These are phyloP conservation scores for Poecilia latipinna DNA, from an alignment of 2,113 vertebrate genomes.

Conservation along the genomic window DNA sequence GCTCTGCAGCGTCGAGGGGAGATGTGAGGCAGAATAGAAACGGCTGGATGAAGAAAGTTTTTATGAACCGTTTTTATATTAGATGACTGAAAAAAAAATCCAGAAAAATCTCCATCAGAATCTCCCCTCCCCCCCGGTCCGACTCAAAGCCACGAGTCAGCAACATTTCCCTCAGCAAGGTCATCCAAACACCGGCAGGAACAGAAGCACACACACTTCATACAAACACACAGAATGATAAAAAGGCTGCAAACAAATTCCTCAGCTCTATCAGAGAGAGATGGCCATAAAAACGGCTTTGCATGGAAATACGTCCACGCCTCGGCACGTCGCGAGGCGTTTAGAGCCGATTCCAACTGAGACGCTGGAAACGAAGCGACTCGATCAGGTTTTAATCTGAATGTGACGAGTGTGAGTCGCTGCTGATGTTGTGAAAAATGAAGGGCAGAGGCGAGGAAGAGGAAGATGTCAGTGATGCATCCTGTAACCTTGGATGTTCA, in stretches of 20 bases:
- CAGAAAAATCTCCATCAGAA: neutral
- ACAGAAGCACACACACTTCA: conserved; percentile 2
- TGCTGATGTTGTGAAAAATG: neutral
- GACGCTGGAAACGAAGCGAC: no score
- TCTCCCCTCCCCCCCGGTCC: conserved; percentile 29
- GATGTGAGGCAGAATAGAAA: conserved; percentile 30
- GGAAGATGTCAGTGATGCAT: conserved; percentile 5
- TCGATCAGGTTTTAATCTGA: neutral
- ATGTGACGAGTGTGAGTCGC: neutral
- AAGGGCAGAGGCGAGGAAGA: conserved; percentile 26
- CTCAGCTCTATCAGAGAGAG: neutral
- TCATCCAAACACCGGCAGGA: conserved; percentile 49
- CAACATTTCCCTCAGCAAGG: conserved; percentile 63
- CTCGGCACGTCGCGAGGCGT: neutral
- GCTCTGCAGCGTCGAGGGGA: conserved; percentile 3
- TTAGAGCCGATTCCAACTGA: neutral
- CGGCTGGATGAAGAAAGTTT: no score
- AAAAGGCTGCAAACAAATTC: conserved; percentile 6
- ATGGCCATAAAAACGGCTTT: conserved; percentile 7
- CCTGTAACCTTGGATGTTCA: conserved; percentile 45
- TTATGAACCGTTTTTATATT: no score
- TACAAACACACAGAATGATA: neutral
- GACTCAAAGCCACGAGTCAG: conserved; percentile 48
- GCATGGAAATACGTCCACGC: conserved; percentile 30
- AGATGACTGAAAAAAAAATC: neutral